Conservation (phyloP, 2,113 vertebrate species). For the Mionectes macconnelli region DNA sequence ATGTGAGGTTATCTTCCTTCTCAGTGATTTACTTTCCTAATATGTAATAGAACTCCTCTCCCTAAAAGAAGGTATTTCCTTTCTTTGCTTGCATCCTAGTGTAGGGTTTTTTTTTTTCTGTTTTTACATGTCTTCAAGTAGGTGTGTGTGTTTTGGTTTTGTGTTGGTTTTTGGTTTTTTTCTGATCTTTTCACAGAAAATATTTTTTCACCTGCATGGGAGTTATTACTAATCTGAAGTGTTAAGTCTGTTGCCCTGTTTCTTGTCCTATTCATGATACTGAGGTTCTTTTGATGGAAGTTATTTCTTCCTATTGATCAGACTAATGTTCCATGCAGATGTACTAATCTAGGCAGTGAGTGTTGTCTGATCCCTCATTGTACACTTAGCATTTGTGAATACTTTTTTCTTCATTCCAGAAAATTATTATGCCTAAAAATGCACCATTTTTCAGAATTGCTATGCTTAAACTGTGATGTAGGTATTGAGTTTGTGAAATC, state of each 20-base stretch:
- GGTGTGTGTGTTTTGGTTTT: not conserved
- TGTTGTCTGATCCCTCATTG: not conserved
- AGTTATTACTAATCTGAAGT: not conserved
- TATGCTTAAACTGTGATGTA: not conserved
- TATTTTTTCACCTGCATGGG: not conserved
- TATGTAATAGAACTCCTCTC: not conserved
- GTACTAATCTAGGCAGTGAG: not conserved
- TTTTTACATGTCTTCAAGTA: not conserved
- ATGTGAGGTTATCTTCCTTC: not conserved
- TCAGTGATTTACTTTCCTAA: not conserved
- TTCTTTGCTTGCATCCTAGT: not conserved
- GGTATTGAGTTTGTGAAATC: not conserved
- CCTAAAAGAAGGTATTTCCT: not conserved
- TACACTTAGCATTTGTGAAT: not conserved
- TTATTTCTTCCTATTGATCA: not conserved
- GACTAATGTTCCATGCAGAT: not conserved
- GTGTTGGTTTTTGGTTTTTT: not conserved
- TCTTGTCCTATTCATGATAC: not conserved
- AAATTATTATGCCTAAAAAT: not conserved
- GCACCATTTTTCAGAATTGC: not conserved
- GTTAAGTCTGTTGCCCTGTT: not conserved
- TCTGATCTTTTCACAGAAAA: not conserved
- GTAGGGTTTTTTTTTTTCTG: not conserved
- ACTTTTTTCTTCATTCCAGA: not conserved
- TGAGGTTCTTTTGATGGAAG: not conserved